These are phyloP conservation scores for Benthochromis sp. DNA, from an alignment of 2,113 vertebrate genomes.

Conservation along the genomic window DNA sequence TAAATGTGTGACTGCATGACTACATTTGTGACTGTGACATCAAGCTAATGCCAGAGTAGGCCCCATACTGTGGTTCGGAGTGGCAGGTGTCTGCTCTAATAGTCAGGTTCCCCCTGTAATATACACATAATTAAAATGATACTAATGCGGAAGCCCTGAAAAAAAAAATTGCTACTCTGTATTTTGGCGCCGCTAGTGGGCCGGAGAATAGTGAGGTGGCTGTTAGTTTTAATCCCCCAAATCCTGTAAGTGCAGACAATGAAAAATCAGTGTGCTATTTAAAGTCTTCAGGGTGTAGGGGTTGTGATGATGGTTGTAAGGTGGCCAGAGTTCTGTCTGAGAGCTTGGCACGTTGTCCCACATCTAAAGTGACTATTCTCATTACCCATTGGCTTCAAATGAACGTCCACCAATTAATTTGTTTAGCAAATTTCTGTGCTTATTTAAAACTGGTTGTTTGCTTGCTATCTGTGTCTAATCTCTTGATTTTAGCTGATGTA, in stretches of 20 bases:
- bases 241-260: slow-evolving; percentile 45
- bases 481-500: slow-evolving; percentile 13
- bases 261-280: slow-evolving; percentile 17
- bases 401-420: neutral
- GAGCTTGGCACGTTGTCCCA: neutral
- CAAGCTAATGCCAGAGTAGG: slow-evolving; percentile 36
- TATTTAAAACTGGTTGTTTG: neutral
- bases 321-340: neutral
- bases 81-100: slow-evolving; percentile 53
- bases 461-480: neutral
- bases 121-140: slow-evolving; percentile 26
- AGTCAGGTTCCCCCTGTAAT: slow-evolving; percentile 46
- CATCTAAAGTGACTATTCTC: neutral
- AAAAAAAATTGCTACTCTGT: slow-evolving; percentile 7
- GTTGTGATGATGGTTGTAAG: neutral
- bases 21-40: neutral
- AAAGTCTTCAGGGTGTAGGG: neutral
- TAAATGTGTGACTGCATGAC: neutral
- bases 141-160: neutral
- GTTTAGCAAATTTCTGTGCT: neutral
- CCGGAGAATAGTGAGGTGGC: slow-evolving; percentile 26
- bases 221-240: slow-evolving; percentile 48
- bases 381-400: neutral
- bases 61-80: neutral
- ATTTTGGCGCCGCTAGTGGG: slow-evolving; percentile 10